phyloP scores from a whole-genome alignment of 2,797 vertebrate species.

The Pachyuromys duprasi region DNA sequence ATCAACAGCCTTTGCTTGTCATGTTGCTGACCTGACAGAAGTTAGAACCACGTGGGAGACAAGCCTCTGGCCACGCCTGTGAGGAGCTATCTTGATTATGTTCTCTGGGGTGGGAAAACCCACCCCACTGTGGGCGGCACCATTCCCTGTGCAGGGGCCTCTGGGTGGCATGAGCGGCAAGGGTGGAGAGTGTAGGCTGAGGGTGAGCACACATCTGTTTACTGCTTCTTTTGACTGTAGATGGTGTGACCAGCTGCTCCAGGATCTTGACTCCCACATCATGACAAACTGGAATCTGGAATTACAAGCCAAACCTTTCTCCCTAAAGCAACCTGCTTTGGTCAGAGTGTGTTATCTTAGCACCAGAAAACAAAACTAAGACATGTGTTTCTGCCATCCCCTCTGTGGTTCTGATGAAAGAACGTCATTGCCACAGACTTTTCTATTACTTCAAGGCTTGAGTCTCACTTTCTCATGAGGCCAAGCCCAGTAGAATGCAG shows the following conservation, averaged over 20 bases:
- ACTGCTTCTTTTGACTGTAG: not conserved
- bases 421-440: not conserved
- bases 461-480: constrained; percentile 35
- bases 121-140: not conserved
- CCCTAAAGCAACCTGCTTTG: not conserved
- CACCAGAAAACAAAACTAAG: not conserved
- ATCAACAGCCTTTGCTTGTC: too few species aligned
- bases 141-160: too few species aligned
- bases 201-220: too few species aligned
- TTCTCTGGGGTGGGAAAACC: not conserved
- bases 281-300: not conserved
- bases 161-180: too few species aligned
- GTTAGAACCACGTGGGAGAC: not conserved
- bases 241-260: too few species aligned
- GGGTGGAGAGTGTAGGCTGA: not conserved
- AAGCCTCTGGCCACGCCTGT: not conserved
- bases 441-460: not conserved
- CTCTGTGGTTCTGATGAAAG: not conserved
- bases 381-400: not conserved
- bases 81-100: not conserved
- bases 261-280: not conserved
- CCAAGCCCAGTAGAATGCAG: not conserved
- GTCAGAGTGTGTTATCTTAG: not conserved
- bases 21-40: not conserved
- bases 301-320: not conserved